These are phyloP conservation scores for Spilarctia lutea DNA, from an alignment of 2,888 invertebrate species.

Conservation along the genomic window DNA sequence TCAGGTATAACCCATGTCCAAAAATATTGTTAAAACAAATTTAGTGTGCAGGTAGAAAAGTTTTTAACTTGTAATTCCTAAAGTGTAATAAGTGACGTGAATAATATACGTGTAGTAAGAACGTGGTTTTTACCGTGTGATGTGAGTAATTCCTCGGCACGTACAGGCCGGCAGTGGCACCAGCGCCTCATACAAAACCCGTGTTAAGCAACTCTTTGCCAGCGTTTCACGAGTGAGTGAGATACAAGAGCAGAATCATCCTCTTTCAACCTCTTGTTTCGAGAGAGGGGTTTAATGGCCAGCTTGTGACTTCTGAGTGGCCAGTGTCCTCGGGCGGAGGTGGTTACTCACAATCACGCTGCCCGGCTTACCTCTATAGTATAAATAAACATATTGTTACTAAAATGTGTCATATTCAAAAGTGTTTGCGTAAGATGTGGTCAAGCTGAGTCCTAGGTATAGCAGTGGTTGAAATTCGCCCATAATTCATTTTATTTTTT, in stretches of 20 bases:
- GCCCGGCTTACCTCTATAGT: not conserved
- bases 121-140: too few relatives aligned
- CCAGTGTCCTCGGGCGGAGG: not conserved
- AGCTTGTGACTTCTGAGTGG: not conserved
- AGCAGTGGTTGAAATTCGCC: too few relatives aligned
- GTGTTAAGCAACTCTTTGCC: too few relatives aligned
- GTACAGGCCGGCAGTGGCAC: too few relatives aligned
- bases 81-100: not conserved
- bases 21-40: not conserved
- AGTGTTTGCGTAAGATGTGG: not conserved
- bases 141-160: too few relatives aligned
- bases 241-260: too few relatives aligned
- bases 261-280: too few relatives aligned
- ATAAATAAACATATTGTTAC: not conserved
- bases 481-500: too few relatives aligned
- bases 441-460: not conserved
- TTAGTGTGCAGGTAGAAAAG: not conserved
- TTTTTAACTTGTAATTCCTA: not conserved
- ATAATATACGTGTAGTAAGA: too few relatives aligned
- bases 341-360: not conserved
- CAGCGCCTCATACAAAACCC: too few relatives aligned
- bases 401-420: not conserved
- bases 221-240: too few relatives aligned
- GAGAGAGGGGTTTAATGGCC: not conserved
- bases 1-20: not conserved